Conservation (phyloP, 2,888 invertebrate species). For the Myopa testacea region DNA sequence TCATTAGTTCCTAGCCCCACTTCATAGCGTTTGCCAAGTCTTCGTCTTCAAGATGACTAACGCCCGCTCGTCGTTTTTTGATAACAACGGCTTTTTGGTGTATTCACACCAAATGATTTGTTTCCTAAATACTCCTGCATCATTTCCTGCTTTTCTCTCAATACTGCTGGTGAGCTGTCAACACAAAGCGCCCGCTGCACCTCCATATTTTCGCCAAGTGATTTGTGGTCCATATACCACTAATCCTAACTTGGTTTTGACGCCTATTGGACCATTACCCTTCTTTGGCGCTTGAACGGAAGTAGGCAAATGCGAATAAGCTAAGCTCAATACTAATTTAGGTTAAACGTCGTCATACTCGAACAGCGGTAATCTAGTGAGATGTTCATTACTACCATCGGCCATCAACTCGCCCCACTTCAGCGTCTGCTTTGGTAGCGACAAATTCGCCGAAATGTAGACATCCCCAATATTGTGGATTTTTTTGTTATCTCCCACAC, state of each 20-base stretch:
- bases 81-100: neutral
- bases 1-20: slow-evolving; percentile 27
- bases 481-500: neutral
- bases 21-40: slow-evolving; percentile 11
- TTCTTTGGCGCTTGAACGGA: neutral
- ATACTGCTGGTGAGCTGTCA: neutral
- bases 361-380: neutral
- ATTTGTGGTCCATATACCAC: too few species aligned
- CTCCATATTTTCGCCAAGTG: neutral
- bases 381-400: neutral
- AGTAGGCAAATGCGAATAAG: neutral
- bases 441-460: neutral
- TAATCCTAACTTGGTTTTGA: slow-evolving; percentile 3
- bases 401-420: neutral
- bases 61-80: slow-evolving; percentile 49
- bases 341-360: slow-evolving; percentile 2
- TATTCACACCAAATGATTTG: too few species aligned
- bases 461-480: neutral
- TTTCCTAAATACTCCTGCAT: neutral
- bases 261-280: neutral
- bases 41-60: too few species aligned
- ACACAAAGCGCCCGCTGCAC: neutral
- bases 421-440: neutral
- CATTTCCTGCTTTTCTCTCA: neutral
- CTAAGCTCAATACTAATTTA: slow-evolving; percentile 5